Base-by-base conservation (phyloP, 1,140 invertebrate species). In the Yoshiicerus persimilis region DNA sequence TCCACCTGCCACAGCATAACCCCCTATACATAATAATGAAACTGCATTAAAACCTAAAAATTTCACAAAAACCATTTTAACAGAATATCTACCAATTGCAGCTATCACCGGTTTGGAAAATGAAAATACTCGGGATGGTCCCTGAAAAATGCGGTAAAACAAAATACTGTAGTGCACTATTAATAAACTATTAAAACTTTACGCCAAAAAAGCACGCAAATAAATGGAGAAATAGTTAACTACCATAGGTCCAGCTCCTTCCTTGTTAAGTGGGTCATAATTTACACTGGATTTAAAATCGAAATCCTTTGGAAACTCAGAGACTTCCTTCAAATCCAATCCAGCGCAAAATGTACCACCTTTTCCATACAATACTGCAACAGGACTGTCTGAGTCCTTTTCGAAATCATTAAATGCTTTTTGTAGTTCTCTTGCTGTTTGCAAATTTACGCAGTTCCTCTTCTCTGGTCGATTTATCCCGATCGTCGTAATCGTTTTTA, bases 301-400 rank as follows among this genome's bases (percentile, higher is more conserved):
- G 87, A 90, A 87, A 20, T 89, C 87, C 23, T 88, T 62, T 66
- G 89, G 89, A 85, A 91, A 88, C 39, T 89, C 84, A 66, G 87
- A 90, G 86, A 90, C 90, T 90, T 90, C 90, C 56, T 92, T 91
- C 70, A 95, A 91, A 93, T 98, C 97, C 92, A 95, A 97, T 8
- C 98, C 98, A 41, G 97, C 95, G 93, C 97, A 98, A 92, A 99
- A 98, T 90, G 95, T 96, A 6, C 97, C 97, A 66, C 97, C 97
- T 92, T 95, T 94, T 34, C 98, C 98, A 93, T 98, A 95, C 4
- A 99, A 93, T 13, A 99, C 95, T 23, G 95, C 96, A 11, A 96
- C 95, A 89, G 93, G 92, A 5, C 95, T 93, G 0, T 94, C 92
- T 0, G 94, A 91, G 92, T 98, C 96, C 86, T 95, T 94, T 90